Evolutionary conservation across 1,140 invertebrate genomes (phyloP).

Genomic region (Chironomus tepperi): DNA sequence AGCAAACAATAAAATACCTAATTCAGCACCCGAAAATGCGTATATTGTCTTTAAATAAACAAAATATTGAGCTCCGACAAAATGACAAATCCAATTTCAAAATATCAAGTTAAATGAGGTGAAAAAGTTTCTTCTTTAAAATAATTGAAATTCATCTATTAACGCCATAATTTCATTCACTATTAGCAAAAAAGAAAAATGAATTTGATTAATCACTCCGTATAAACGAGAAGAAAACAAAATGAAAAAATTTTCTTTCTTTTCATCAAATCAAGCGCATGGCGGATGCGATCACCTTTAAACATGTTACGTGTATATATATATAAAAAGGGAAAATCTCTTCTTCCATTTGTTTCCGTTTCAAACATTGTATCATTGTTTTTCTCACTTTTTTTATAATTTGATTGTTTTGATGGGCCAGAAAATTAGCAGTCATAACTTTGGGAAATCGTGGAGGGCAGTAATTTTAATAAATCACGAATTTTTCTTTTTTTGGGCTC

Average conservation of each 20-base stretch:
- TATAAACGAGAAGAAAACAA: neutral
- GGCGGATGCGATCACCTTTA: neutral
- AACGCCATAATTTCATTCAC: constrained; percentile 12
- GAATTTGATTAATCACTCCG: constrained; percentile 2
- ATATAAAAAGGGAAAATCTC: neutral
- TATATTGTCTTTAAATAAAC: no score
- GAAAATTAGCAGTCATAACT: constrained; percentile 2
- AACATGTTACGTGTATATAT: no score
- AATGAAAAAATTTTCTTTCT: constrained; percentile 9
- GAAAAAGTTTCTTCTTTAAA: neutral
- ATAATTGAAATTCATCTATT: constrained; percentile 15
- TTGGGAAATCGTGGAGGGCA: neutral
- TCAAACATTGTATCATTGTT: no score
- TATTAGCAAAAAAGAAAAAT: neutral
- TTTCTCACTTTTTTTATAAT: constrained; percentile 10
- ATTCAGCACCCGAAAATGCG: no score
- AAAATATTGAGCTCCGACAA: no score
- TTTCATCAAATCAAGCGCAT: neutral
- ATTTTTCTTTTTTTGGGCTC: neutral
- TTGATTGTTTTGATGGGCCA: constrained; percentile 12
- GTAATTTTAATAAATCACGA: neutral
- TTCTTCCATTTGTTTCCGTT: neutral
- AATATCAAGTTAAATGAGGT: neutral
- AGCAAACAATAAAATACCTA: no score
- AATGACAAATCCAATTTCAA: no score